These are phyloP conservation scores for Brachyrhaphis roseni DNA, from an alignment of 2,797 vertebrate genomes.

Conservation along the genomic window DNA sequence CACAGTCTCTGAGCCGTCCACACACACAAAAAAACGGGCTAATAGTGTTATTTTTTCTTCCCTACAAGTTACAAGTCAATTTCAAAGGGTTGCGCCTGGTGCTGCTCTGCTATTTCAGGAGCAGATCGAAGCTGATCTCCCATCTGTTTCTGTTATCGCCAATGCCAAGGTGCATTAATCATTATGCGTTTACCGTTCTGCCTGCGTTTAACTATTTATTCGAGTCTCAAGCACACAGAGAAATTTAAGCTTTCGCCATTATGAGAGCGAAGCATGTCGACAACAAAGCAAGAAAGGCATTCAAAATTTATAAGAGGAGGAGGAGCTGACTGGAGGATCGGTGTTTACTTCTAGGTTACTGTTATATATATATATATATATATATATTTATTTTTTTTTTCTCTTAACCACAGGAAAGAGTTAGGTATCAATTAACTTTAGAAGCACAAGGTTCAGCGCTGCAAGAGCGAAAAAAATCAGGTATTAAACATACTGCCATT, in stretches of 20 bases:
- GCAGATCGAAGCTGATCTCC: slow-evolving; percentile 28
- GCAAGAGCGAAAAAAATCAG: slow-evolving; percentile 3
- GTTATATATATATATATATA: not conserved
- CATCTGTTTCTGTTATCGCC: slow-evolving; percentile 29
- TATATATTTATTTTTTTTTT: not conserved
- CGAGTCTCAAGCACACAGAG: slow-evolving; percentile 18
- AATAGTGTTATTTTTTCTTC: not conserved
- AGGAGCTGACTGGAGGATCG: slow-evolving; percentile 24
- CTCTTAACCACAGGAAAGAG: slow-evolving; percentile 11
- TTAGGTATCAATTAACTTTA: slow-evolving; percentile 16
- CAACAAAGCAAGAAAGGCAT: slow-evolving; percentile 46
- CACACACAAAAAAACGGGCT: slow-evolving; percentile 3
- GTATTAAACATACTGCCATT: not conserved
- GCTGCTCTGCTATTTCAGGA: slow-evolving; percentile 32
- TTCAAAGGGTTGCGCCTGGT: slow-evolving; percentile 37
- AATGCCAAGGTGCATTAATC: slow-evolving; percentile 43
- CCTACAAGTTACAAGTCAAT: slow-evolving; percentile 32
- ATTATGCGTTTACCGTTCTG: slow-evolving; percentile 34
- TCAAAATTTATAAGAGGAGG: slow-evolving; percentile 41
- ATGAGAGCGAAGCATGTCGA: slow-evolving; percentile 38
- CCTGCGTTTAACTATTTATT: slow-evolving; percentile 43
- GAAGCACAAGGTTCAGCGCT: slow-evolving; percentile 1
- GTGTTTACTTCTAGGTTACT: slow-evolving; percentile 21
- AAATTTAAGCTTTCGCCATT: slow-evolving; percentile 42
- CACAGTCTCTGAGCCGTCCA: slow-evolving; percentile 21